These are phyloP conservation scores for Drosophila subsilvestris DNA, from an alignment of 2,888 invertebrate species.

Conservation along the genomic window DNA sequence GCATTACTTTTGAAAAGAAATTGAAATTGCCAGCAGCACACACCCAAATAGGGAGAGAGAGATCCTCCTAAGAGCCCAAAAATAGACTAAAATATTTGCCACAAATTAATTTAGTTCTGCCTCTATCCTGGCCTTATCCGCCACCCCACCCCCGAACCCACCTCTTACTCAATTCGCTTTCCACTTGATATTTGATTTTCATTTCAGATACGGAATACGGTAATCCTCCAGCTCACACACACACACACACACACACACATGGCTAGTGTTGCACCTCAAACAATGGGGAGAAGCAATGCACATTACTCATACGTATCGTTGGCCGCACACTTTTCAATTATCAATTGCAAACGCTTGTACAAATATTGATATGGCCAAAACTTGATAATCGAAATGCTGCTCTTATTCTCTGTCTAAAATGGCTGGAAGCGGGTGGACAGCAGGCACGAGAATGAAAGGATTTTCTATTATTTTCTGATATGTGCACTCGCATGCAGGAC, in stretches of 20 bases:
- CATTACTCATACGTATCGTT: slow-evolving; percentile 39
- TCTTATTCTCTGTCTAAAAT: slow-evolving; percentile 8
- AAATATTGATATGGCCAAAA: slow-evolving; percentile 45
- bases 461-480: slow-evolving; percentile 38
- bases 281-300: slow-evolving; percentile 34
- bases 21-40: slow-evolving; percentile 40
- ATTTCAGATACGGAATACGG: slow-evolving; percentile 42
- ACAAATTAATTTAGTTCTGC: slow-evolving; percentile 46
- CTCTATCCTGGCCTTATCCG: not conserved
- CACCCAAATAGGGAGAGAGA: not conserved
- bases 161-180: slow-evolving; percentile 9
- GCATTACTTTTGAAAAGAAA: slow-evolving; percentile 48
- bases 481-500: not conserved
- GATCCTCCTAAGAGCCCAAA: not conserved
- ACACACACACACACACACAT: slow-evolving; percentile 12
- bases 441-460: slow-evolving; percentile 6
- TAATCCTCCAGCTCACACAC: slow-evolving; percentile 19
- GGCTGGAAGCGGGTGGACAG: too few relatives aligned
- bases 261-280: slow-evolving; percentile 30
- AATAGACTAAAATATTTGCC: slow-evolving; percentile 46
- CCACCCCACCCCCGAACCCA: not conserved
- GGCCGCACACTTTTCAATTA: slow-evolving; percentile 35
- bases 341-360: slow-evolving; percentile 49
- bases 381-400: slow-evolving; percentile 45
- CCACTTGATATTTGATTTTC: slow-evolving; percentile 46